Evolutionary conservation across 2,113 vertebrate species (phyloP).

Genomic region (Synchiropus splendidus): DNA sequence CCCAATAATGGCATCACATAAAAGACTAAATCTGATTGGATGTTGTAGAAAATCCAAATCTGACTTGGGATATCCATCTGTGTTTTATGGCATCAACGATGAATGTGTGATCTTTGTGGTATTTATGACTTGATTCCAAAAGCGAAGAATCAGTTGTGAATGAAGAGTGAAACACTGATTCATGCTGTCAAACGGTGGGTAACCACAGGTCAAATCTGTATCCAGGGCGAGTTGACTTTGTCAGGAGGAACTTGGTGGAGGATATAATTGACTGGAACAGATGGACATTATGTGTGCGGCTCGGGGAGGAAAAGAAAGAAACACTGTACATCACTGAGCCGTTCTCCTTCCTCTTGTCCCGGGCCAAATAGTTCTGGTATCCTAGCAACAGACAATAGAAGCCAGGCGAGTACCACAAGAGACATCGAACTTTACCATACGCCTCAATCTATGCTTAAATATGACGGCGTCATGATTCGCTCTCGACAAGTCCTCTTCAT

Average conservation of each 20-base stretch:
- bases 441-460: background rate
- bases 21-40: too few species aligned
- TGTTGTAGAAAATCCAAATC: too few species aligned
- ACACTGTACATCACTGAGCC: slow-evolving; percentile 27
- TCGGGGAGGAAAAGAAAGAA: slow-evolving; percentile 7
- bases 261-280: slow-evolving; percentile 5
- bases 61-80: too few species aligned
- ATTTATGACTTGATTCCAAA: too few species aligned
- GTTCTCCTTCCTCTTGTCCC: slow-evolving; percentile 22
- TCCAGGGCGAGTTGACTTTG: too few species aligned
- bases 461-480: background rate
- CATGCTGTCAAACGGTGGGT: too few species aligned
- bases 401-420: slow-evolving; percentile 29
- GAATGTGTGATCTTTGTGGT: too few species aligned
- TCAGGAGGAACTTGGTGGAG: background rate
- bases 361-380: slow-evolving; percentile 40
- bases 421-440: slow-evolving; percentile 23
- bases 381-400: slow-evolving; percentile 61
- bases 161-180: too few species aligned
- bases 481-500: background rate
- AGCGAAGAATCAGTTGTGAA: too few species aligned
- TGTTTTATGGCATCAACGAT: too few species aligned
- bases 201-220: too few species aligned
- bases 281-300: slow-evolving; percentile 9
- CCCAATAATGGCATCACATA: too few species aligned